phyloP scores from a whole-genome alignment of 1,140 invertebrate genomes.

The Drosophila hydei region DNA sequence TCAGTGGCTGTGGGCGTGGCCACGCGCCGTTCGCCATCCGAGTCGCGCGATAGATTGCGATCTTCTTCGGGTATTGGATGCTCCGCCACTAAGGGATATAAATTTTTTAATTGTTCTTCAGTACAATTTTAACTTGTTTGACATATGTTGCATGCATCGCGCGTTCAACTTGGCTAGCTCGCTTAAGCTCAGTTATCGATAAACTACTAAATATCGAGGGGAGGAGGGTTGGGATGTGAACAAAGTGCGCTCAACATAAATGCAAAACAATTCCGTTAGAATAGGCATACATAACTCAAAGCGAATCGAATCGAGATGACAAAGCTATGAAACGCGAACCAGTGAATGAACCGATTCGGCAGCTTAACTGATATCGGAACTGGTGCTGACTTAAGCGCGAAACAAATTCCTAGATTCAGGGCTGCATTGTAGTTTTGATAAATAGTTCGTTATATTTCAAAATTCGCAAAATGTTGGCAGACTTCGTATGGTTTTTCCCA shows the following conservation, averaged over 20 bases:
- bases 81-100: constrained; percentile 68
- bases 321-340: neutral
- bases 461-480: neutral
- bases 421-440: too few species aligned
- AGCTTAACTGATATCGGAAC: neutral
- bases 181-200: constrained; percentile 13
- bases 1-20: constrained; percentile 93
- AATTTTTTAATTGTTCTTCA: neutral
- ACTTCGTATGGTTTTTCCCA: too few species aligned
- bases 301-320: constrained; percentile 20
- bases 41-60: constrained; percentile 77
- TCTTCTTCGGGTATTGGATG: constrained; percentile 81
- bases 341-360: neutral
- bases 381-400: neutral
- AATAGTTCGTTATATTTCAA: constrained; percentile 23
- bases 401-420: neutral
- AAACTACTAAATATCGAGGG: constrained; percentile 28
- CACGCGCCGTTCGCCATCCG: constrained; percentile 85
- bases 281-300: too few species aligned
- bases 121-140: neutral
- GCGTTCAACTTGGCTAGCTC: neutral
- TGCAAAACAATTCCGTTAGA: constrained; percentile 21
- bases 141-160: constrained; percentile 15
- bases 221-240: constrained; percentile 41
- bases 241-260: constrained; percentile 60